Base-by-base conservation (phyloP, 2,888 invertebrate species). In the Ormyrus nitidulus region DNA sequence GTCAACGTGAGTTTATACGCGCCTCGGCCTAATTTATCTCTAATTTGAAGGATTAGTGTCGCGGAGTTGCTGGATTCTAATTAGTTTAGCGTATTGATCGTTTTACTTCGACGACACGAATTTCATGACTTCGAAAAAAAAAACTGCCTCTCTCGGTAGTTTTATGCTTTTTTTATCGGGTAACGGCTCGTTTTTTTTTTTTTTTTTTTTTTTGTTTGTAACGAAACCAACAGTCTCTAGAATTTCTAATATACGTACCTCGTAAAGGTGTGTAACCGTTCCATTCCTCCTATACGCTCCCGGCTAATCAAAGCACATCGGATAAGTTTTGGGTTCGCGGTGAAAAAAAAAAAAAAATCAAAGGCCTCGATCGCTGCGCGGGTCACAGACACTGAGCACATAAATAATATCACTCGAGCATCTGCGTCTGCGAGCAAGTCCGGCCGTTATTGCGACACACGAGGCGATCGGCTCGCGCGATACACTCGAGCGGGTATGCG, bases 391-490 rank as follows among this genome's bases (percentile, higher is more conserved):
- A 34, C 34, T 34, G 49, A 71, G 51, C n/a, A 53, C 48, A 10
- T 44, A 65, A 51, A 51, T 51, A 59, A 59, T 66, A 66, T 61
- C 65, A 7, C 13, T 11, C 13, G 64, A 48, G 64, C 54, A 62
- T 76, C 62, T 73, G 53, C n/a, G 71, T 10, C 10, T 11, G 54
- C n/a, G 11, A 49, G 49, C 6, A 49, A 11, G 34, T 11, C n/a
- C 7, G 34, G 10, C 10, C 48, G 10, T 34, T 13, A 44, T 54
- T n/a, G 53, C 48, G 73, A 54, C 73, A 64, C n/a, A 73, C 75
- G 68, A 34, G 34, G 13, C 61, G 68, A 53, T 76, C 68, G 53
- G 44, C 19, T 76, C 13, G 46, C 6, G 68, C 48, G 75, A 69
- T 66, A 66, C 46, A 65, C 51, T 59, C 49, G 46, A n/a, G 13